Evolutionary conservation across 2,113 vertebrate genomes (phyloP).

Genomic region (Oceanodroma tethys): DNA sequence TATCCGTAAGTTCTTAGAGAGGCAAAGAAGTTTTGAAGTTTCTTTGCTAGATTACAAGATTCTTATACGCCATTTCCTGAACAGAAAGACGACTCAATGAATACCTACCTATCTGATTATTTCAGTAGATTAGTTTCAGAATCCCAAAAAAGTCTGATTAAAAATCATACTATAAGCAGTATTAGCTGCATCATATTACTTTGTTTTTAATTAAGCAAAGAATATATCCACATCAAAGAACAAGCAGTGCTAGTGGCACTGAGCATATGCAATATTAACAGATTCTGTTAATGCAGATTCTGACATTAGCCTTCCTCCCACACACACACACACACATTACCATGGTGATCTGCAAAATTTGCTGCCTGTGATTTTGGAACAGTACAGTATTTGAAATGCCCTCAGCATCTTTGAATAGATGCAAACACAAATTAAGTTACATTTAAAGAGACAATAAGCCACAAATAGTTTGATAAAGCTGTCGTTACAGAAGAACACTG

Average conservation of each 20-base stretch:
- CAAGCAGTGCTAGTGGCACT: not conserved
- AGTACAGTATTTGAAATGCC: not conserved
- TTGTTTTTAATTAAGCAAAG: slow-evolving; percentile 4
- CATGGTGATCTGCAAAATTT: slow-evolving; percentile 44
- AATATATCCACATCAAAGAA: not conserved
- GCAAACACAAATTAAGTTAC: not conserved
- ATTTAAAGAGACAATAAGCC: not conserved
- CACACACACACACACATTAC: not conserved
- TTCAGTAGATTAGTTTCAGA: not conserved
- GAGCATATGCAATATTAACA: not conserved
- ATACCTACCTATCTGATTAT: not conserved
- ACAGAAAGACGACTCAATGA: not conserved
- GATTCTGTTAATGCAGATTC: not conserved
- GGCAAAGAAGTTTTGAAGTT: not conserved
- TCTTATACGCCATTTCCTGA: not conserved
- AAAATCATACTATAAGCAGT: not conserved
- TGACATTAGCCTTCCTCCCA: slow-evolving; percentile 7
- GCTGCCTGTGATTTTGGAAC: not conserved
- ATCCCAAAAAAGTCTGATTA: not conserved
- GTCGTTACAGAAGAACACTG: not conserved
- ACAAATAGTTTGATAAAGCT: not conserved
- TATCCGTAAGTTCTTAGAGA: not conserved
- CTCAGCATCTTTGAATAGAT: not conserved
- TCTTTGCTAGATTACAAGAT: not conserved
- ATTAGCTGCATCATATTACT: not conserved